Base-by-base conservation (phyloP, 2,888 invertebrate genomes). In the Branchellion lobata region DNA sequence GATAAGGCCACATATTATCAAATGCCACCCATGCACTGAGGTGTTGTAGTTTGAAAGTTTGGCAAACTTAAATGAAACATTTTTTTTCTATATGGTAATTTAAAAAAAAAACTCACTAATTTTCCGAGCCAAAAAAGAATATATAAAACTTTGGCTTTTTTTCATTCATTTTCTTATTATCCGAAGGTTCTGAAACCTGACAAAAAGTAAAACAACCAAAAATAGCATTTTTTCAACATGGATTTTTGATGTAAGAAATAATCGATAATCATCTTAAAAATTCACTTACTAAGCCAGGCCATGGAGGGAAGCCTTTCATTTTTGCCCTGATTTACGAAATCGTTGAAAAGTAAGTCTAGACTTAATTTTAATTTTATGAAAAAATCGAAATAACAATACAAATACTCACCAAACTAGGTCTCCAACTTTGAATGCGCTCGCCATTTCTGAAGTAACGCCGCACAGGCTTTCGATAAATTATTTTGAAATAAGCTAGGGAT, bases 111-210 rank as follows among this genome's bases (percentile, higher is more conserved):
- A 40, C 61, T 65, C 0, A 77, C 77, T 34, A 77, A 53, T 77
- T 77, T 61, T 77, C 77, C 2, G 77, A 77, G n/a, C 77, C 77
- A 57, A 77, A 77, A 33, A 77, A 77, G 65, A 77, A 77, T 14
- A 77, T 77, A 36, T 77, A 77, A 34, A 27, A 77, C 31, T 57
- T 27, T n/a, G 77, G 77, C 33, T 77, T 77, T 36, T 77, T 77
- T 27, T 77, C 77, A 1, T 47, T 51, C 14, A 77, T 33, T 29
- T 53, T 77, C 33, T 77, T 77, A 36, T 65, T 77, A 18, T 77
- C 77, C 24, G 77, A 65, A 21, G 77, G 65, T 34, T 47, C 57
- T 14, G 77, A 77, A 33, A 77, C 77, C 77, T 77, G 47, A n/a
- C n/a, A 11, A 69, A 29, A 8, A 27, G 29, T 2, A 69, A 47